These are phyloP conservation scores for Mesorhabditis spiculigera DNA, from an alignment of 2,888 invertebrate genomes.

Conservation along the genomic window DNA sequence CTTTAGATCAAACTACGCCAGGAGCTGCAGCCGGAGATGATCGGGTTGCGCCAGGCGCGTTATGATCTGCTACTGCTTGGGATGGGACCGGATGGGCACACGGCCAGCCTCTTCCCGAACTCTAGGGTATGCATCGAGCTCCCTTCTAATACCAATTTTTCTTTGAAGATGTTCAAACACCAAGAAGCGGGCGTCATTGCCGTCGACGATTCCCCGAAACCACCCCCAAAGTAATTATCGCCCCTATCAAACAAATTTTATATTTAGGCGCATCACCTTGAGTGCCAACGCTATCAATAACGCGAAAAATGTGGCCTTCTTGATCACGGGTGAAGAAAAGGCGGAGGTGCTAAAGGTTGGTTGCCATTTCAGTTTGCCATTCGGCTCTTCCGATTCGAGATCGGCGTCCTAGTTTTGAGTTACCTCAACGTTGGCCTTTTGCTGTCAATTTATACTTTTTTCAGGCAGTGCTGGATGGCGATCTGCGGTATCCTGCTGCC, in stretches of 20 bases:
- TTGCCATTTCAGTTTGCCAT: neutral
- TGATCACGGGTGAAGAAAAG: constrained; percentile 79
- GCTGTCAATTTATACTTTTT: neutral
- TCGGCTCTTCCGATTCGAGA: too few relatives aligned
- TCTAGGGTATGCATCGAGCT: constrained; percentile 51
- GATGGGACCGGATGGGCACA: constrained; percentile 91
- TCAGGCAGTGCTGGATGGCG: constrained; percentile 14
- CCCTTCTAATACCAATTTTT: neutral
- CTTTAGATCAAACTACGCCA: constrained; percentile 7
- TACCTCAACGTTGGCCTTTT: neutral
- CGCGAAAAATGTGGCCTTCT: constrained; percentile 78
- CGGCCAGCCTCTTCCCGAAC: constrained; percentile 91
- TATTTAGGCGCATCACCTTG: neutral
- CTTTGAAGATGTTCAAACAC: neutral
- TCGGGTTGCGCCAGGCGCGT: constrained; percentile 63
- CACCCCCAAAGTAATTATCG: constrained; percentile 71
- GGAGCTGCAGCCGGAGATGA: constrained; percentile 23
- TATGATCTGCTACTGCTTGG: constrained; percentile 88
- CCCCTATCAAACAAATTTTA: neutral
- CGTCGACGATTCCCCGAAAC: constrained; percentile 90
- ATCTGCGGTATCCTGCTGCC: constrained; percentile 19
- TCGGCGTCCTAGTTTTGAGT: neutral
- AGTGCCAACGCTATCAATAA: constrained; percentile 69
- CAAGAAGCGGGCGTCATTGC: constrained; percentile 70
- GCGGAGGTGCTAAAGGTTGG: constrained; percentile 78